Evolutionary conservation across 2,797 vertebrate genomes (phyloP).

Genomic region (Atherinosoma microstoma): DNA sequence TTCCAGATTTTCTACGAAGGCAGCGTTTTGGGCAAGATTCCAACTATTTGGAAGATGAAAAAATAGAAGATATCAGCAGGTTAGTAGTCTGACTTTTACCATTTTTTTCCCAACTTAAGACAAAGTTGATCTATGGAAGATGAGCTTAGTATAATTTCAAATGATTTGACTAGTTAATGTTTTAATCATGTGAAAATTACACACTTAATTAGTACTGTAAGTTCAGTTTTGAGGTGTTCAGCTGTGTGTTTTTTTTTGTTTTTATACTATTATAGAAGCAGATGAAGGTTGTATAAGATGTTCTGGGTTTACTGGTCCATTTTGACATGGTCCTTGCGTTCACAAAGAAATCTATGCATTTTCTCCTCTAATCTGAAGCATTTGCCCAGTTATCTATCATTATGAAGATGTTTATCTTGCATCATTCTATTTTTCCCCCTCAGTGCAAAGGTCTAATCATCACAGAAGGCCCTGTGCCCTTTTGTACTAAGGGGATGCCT

Average conservation of each 20-base stretch:
- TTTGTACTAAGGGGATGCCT: constrained; percentile 57
- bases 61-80: constrained; percentile 96
- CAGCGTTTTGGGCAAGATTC: constrained; percentile 92
- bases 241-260: neutral
- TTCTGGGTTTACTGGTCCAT: constrained; percentile 47
- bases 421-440: constrained; percentile 65
- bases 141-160: constrained; percentile 31
- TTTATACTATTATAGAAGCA: constrained; percentile 17
- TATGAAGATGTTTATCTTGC: constrained; percentile 79
- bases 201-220: constrained; percentile 16
- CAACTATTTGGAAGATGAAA: constrained; percentile 97
- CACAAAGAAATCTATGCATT: constrained; percentile 57
- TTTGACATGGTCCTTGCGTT: constrained; percentile 43
- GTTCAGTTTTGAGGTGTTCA: constrained; percentile 46
- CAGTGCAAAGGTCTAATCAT: constrained; percentile 70
- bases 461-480: constrained; percentile 65
- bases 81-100: constrained; percentile 85
- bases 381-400: constrained; percentile 78
- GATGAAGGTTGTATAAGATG: constrained; percentile 25
- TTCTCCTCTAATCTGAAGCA: constrained; percentile 67
- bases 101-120: constrained; percentile 27
- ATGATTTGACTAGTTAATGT: constrained; percentile 26
- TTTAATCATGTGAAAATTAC: constrained; percentile 26
- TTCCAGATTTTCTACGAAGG: constrained; percentile 98
- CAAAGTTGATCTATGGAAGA: constrained; percentile 25